Conservation (phyloP, 2,888 invertebrate species). For the Cheilosia pagana region DNA sequence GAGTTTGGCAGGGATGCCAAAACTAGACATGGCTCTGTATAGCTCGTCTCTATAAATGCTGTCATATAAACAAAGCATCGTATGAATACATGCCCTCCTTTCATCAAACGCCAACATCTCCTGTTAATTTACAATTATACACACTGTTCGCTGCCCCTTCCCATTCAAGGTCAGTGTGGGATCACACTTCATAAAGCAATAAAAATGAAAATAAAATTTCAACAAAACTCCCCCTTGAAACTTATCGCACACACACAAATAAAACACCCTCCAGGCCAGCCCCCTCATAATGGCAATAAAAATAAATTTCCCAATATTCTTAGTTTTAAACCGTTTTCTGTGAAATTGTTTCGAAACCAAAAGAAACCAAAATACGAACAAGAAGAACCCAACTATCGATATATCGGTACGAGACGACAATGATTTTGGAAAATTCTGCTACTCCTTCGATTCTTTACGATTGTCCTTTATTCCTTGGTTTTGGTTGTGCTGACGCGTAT, state of each 20-base stretch:
- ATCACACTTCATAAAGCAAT: constrained; percentile 39
- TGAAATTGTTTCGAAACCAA: constrained; percentile 32
- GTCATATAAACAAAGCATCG: too few relatives aligned
- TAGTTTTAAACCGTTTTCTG: constrained; percentile 57
- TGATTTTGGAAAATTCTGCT: constrained; percentile 56
- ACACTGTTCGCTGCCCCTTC: background rate
- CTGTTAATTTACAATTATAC: too few relatives aligned
- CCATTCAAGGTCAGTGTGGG: constrained; percentile 12
- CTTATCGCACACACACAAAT: background rate
- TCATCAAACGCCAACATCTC: too few relatives aligned
- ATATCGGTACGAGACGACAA: constrained; percentile 49
- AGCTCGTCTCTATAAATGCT: too few relatives aligned
- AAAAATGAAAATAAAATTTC: constrained; percentile 3
- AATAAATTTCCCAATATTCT: constrained; percentile 71
- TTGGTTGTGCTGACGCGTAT: constrained; percentile 39
- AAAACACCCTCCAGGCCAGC: constrained; percentile 49
- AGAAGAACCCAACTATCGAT: constrained; percentile 25
- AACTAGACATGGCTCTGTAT: too few relatives aligned
- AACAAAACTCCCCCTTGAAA: background rate
- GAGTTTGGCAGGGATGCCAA: too few relatives aligned
- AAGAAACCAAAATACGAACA: constrained; percentile 23
- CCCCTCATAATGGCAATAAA: constrained; percentile 67
- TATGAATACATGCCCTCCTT: too few relatives aligned
- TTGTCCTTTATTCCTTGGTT: constrained; percentile 52
- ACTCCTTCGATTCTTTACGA: constrained; percentile 70